Base-by-base conservation (phyloP, 23 tunicate genomes). In the Styela plicata region DNA sequence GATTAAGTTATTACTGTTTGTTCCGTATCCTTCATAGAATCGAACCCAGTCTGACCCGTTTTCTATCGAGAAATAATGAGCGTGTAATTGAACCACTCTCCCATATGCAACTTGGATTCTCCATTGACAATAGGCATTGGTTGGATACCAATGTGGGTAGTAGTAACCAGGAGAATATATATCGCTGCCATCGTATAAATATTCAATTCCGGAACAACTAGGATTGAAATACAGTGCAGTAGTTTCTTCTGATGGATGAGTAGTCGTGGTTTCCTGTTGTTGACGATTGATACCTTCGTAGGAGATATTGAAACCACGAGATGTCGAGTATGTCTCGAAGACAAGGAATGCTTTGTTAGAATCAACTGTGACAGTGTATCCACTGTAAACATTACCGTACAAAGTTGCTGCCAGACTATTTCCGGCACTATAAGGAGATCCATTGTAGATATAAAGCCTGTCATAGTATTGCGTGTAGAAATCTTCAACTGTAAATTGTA, bases 311-410 rank as follows among this genome's bases (percentile, higher is more conserved):
- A 71, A 71, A 33, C 36, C 57, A 13, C 13, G 3, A 71, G 37
- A 21, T 30, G 34, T 2, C 5, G 32, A 71, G 35, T 34, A 16
- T n/a, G 77, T 18, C 13, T 33, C 5, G 77, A 71, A 71, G 20
- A 71, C 34, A 5, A 32, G 36, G 77, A 71, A 71, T 5, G 77
- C 77, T 3, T 71, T n/a, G 77, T 71, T 71, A 5, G 77, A 26
- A 19, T 33, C 16, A 18, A 36, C 77, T 3, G 26, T 28, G 35
- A 71, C 77, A 3, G 36, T 71, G 77, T 71, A 71, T 5, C 77
- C 77, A 71, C 24, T 30, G 5, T 27, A 71, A 31, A 71, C 77
- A 30, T 29, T 71, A 2, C 35, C 34, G 36, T 7, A 26, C 35
- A 71, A 29, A 3, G 34, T 30, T 16, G 77, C 77, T 44, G 13